Base-by-base conservation (phyloP, 92 coral and sea anemone genomes). In the Montipora capitata region DNA sequence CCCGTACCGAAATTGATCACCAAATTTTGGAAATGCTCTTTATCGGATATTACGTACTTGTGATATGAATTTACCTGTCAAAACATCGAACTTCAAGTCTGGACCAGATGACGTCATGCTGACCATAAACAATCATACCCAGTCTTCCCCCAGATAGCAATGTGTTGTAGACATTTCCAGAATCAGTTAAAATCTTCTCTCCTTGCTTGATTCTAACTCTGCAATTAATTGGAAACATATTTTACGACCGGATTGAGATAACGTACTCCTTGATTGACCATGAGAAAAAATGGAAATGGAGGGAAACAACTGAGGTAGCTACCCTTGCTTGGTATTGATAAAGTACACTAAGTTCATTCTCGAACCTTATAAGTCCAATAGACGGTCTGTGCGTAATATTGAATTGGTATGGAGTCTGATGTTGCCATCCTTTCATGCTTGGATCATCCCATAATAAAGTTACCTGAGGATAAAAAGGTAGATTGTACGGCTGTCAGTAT, bases 91-190 rank as follows among this genome's bases (percentile, higher is more conserved):
- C 99, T 82, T 95, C 96, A 89, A 97, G 93, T 51, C 96, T 88
- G 12, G 99, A 97, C 99, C 99, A 97, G 74, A 97, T 92, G 63
- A 97, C 97, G 88, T 97, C 95, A 59, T 97, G 92, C 80, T 97
- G 99, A 14, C 99, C 99, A 84, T 89, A 97, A 5, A 95, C 97
- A 86, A 97, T 85, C 94, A 97, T 92, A 27, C 99, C 99, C 83
- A 97, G 94, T 80, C 97, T 92, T 43, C 99, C 99, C 16, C 99
- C 99, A 17, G 99, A 95, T 85, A 97, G 93, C 38, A 87, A 76
- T 10, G 96, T 97, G 88, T 97, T 95, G 79, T 85, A 97, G 68
- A 97, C 80, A 59, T 95, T 91, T 72, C 98, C 98, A 39, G 99
- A 97, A 78, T 97, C 99, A 48, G 97, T 94, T 71, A 97, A 83